Evolutionary conservation across 2,797 vertebrate genomes (phyloP).

Genomic region (Schizothorax lantsangensis): DNA sequence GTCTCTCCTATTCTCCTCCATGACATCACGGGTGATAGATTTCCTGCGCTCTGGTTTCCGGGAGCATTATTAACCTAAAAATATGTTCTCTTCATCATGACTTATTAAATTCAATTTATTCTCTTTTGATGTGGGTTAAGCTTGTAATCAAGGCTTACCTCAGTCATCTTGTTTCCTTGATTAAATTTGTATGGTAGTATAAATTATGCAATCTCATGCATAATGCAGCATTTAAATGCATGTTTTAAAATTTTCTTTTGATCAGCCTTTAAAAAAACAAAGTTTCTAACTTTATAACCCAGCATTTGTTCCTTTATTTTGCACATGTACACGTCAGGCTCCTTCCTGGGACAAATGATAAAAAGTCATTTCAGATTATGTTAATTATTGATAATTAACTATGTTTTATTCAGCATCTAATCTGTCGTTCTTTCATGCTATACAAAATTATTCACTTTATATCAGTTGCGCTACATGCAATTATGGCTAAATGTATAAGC

Average conservation of each 20-base stretch:
- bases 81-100: conserved; percentile 51
- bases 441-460: neutral
- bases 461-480: neutral
- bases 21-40: conserved; percentile 42
- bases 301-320: conserved; percentile 31
- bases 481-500: neutral
- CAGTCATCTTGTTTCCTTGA: conserved; percentile 86
- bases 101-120: conserved; percentile 77
- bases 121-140: conserved; percentile 77
- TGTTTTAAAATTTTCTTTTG: conserved; percentile 73
- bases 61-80: conserved; percentile 53
- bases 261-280: conserved; percentile 67
- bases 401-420: neutral
- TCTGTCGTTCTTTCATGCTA: neutral
- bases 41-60: conserved; percentile 47
- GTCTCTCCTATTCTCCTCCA: conserved; percentile 12
- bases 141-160: conserved; percentile 80
- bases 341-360: neutral
- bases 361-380: neutral
- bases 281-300: conserved; percentile 66
- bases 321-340: neutral
- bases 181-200: conserved; percentile 87
- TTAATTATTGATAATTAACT: neutral
- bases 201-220: conserved; percentile 89
- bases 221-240: conserved; percentile 85